Percentiles rank a stretch among this genome's conserved stretches.
phyloP scores from a whole-genome alignment of 1,140 invertebrate genomes.

The Rhyacophila brunnea region DNA sequence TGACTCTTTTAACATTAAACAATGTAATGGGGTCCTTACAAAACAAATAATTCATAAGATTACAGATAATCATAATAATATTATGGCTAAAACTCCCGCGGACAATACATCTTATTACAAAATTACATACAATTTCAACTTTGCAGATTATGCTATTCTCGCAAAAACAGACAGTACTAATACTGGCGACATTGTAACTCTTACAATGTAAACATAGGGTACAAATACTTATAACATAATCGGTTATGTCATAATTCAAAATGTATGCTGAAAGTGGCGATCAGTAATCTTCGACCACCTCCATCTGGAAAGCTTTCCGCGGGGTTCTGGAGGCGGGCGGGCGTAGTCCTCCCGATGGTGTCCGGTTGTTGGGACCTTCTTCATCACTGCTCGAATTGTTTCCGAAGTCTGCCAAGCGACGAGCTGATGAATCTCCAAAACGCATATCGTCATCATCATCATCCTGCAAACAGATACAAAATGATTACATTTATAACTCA shows the following conservation, averaged over 20 bases:
- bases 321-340: constrained; percentile 4
- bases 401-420: constrained; percentile 26
- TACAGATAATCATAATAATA: too few species aligned
- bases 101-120: not conserved
- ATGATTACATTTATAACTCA: not conserved
- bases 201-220: not conserved
- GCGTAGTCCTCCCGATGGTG: not conserved
- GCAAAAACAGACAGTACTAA: not conserved
- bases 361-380: constrained; percentile 1
- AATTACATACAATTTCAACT: not conserved
- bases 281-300: constrained; percentile 31
- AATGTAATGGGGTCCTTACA: too few species aligned
- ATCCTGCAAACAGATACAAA: constrained; percentile 6
- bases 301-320: constrained; percentile 30
- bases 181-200: not conserved
- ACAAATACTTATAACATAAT: not conserved
- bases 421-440: constrained; percentile 23
- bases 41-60: too few species aligned
- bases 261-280: not conserved
- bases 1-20: too few species aligned
- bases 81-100: not conserved
- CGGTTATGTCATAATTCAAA: not conserved
- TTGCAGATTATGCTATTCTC: not conserved
- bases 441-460: constrained; percentile 20
- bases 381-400: constrained; percentile 22